A percentile compares a stretch with the other conserved stretches of the same genome.
Evolutionary conservation across 2,797 vertebrate species (phyloP).

Genomic region (Halcyon chelicuti): DNA sequence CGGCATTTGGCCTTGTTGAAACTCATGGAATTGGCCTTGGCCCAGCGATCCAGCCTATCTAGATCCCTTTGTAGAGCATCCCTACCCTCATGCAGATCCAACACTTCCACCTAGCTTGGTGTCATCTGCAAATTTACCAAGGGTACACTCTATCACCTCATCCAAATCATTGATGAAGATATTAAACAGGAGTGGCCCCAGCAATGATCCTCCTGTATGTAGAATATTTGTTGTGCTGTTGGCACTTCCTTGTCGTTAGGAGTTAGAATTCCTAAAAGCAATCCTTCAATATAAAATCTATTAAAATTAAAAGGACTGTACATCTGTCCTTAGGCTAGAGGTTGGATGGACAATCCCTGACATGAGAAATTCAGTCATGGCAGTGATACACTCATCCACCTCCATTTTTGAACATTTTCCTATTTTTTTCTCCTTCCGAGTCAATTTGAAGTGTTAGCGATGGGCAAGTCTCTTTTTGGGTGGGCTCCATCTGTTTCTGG

Average conservation of each 20-base stretch:
- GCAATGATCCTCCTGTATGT: not conserved
- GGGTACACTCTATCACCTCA: too few species aligned
- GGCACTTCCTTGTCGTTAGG: not conserved
- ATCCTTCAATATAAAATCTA: not conserved
- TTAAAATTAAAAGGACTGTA: not conserved
- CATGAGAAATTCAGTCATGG: not conserved
- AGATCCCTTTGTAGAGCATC: too few species aligned
- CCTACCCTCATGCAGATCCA: too few species aligned
- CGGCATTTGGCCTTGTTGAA: too few species aligned
- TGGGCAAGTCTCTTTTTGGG: conserved; percentile 16
- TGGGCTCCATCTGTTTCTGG: conserved; percentile 51
- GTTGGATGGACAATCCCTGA: not conserved
- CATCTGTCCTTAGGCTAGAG: not conserved
- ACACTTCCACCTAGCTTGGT: too few species aligned
- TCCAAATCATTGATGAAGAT: too few species aligned
- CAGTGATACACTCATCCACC: not conserved
- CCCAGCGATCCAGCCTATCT: too few species aligned
- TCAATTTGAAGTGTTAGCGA: not conserved
- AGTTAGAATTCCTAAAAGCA: not conserved
- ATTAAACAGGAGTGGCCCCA: too few species aligned
- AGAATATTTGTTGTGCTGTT: not conserved
- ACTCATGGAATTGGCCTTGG: too few species aligned
- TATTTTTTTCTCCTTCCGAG: not conserved
- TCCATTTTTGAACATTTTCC: not conserved
- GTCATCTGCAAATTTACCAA: too few species aligned